phyloP scores from a whole-genome alignment of 2,888 invertebrate species.

The Itoplectis maculator region DNA sequence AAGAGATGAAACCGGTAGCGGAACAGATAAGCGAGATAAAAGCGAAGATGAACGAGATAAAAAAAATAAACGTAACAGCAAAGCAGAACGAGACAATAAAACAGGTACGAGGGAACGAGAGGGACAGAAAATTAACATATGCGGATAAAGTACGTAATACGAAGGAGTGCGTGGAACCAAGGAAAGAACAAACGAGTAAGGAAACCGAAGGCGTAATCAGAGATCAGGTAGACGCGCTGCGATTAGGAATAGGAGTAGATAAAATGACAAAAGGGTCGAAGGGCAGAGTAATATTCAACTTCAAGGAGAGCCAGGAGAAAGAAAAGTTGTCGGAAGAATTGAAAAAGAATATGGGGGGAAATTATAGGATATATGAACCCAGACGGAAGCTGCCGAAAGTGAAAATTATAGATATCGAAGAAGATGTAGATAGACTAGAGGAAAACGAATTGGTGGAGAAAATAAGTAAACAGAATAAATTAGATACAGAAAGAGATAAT shows the following conservation, averaged over 20 bases:
- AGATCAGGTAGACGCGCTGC: conserved; percentile 54
- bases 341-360: conserved; percentile 45
- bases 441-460: conserved; percentile 48
- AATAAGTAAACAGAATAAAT: conserved; percentile 47
- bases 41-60: too few relatives aligned
- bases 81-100: too few relatives aligned
- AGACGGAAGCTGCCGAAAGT: conserved; percentile 49
- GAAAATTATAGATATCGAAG: conserved; percentile 59
- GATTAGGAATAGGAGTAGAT: conserved; percentile 46
- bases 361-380: conserved; percentile 48
- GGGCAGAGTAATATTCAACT: conserved; percentile 57
- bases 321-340: conserved; percentile 47
- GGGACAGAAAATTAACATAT: background rate
- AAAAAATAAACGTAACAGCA: too few relatives aligned
- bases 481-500: background rate
- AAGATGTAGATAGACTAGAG: conserved; percentile 31
- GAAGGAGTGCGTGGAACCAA: conserved; percentile 45
- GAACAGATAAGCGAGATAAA: too few relatives aligned
- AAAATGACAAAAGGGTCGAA: conserved; percentile 32
- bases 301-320: conserved; percentile 30
- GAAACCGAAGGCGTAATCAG: conserved; percentile 52
- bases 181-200: conserved; percentile 49
- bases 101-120: background rate
- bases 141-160: background rate
- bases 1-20: too few relatives aligned